Percentiles rank a stretch among this genome's conserved stretches.
These are phyloP conservation scores for Lipophrys pholis DNA, from an alignment of 2,113 vertebrate species.

Conservation along the genomic window DNA sequence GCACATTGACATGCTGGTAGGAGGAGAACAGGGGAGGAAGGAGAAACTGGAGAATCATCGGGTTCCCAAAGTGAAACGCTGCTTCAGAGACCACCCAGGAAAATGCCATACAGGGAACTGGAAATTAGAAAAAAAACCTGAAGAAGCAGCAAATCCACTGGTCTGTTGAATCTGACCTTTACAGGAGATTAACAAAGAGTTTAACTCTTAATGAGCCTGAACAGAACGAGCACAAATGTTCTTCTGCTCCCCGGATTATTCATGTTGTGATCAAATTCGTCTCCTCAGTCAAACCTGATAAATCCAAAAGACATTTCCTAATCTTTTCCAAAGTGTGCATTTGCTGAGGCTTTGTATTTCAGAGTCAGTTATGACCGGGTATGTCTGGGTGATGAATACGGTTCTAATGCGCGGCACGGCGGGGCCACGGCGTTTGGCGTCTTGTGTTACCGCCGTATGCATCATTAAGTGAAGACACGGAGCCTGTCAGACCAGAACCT, in stretches of 20 bases:
- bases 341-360: conserved; percentile 11
- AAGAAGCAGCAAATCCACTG: conserved; percentile 27
- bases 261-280: background rate
- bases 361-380: conserved; percentile 1
- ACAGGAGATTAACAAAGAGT: conserved; percentile 35
- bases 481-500: conserved; percentile 66
- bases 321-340: background rate
- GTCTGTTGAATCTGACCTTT: conserved; percentile 60
- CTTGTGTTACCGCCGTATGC: conserved; percentile 45
- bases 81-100: background rate
- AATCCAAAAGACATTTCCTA: conserved; percentile 16
- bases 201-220: conserved; percentile 39
- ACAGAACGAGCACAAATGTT: conserved; percentile 40
- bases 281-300: conserved; percentile 9
- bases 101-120: conserved; percentile 2
- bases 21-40: background rate
- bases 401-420: conserved; percentile 11
- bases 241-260: conserved; percentile 30
- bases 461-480: conserved; percentile 55
- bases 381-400: conserved; percentile 2
- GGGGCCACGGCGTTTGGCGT: conserved; percentile 54
- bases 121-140: background rate
- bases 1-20: background rate
- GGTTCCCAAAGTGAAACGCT: background rate
- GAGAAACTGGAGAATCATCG: background rate